Base-by-base conservation (phyloP, 2,888 invertebrate species). In the Caenorhabditis auriculariae region DNA sequence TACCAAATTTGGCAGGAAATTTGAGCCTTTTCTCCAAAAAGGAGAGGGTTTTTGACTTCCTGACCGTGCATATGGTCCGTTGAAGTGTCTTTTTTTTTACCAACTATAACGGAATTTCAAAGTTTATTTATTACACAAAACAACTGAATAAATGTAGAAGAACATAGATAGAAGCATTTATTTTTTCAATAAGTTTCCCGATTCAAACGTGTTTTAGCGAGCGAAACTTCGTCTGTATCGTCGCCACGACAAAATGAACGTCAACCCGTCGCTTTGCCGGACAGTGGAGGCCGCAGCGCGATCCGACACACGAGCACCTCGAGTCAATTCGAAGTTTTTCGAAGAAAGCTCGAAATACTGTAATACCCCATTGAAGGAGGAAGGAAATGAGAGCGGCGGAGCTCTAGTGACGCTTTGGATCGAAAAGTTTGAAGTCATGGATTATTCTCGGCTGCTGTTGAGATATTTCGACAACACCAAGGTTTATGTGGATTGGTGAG, bases 181-280 rank as follows among this genome's bases (percentile, higher is more conserved):
- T 32, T 32, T 32, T 32, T 32, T 32, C 35, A 32, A 32, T n/a
- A 32, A 32, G n/a, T 32, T 32, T 32, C 35, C n/a, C 9, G n/a
- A 32, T 32, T 32, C 35, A 9, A 32, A 32, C 9, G 9, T n/a
- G 35, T 66, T 75, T 48, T 56, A 78, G 78, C 78, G 1, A 77
- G 76, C 35, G 75, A 76, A 41, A 67, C 72, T n/a, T 78, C 77
- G 1, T 69, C 72, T 21, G 42, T 65, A 15, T 56, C 69, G 6
- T 63, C 72, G 6, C 69, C 66, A 32, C 54, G 61, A 42, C 45
- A 50, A 32, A 35, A 46, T 2, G 64, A 71, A 48, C 66, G 61
- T 54, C 49, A 55, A 50, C 57, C 63, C 35, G 62, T 66, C 15
- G 47, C 61, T 0, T 39, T 65, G 23, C 63, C 65, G 1, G 41